Evolutionary conservation across 2,113 vertebrate species (phyloP).

Genomic region (Tenebrosternarchus preto): DNA sequence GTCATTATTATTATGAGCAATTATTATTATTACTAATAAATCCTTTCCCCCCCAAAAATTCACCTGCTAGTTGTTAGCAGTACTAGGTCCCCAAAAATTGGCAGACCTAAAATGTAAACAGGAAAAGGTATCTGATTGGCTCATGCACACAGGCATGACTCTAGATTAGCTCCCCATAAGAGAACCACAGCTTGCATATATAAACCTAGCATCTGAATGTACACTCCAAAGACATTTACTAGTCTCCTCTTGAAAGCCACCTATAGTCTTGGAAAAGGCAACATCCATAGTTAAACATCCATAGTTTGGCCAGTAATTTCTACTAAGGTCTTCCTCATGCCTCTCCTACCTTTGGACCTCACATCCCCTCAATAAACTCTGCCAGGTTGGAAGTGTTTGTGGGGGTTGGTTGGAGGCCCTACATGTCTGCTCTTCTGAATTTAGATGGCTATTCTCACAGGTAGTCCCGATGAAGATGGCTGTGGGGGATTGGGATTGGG

Average conservation of each 20-base stretch:
- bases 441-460: constrained; percentile 11
- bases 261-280: neutral
- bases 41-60: neutral
- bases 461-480: constrained; percentile 19
- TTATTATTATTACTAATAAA: constrained; percentile 1
- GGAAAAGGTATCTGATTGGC: constrained; percentile 42
- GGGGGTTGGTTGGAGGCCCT: constrained; percentile 28
- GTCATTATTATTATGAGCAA: constrained; percentile 26
- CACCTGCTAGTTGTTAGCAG: constrained; percentile 14
- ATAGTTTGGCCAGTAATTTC: constrained; percentile 34
- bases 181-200: constrained; percentile 15
- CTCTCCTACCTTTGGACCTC: neutral
- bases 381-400: neutral
- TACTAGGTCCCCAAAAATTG: neutral
- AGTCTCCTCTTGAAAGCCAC: neutral
- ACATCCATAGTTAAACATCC: constrained; percentile 5
- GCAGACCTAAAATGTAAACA: constrained; percentile 50
- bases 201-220: neutral
- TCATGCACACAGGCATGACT: constrained; percentile 29
- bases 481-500: constrained; percentile 27
- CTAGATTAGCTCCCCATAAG: constrained; percentile 16
- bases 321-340: neutral
- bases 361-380: neutral
- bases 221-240: constrained; percentile 12
- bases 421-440: constrained; percentile 1